Evolutionary conservation across 1,140 invertebrate genomes (phyloP).

Genomic region (Sitobion miscanthi): DNA sequence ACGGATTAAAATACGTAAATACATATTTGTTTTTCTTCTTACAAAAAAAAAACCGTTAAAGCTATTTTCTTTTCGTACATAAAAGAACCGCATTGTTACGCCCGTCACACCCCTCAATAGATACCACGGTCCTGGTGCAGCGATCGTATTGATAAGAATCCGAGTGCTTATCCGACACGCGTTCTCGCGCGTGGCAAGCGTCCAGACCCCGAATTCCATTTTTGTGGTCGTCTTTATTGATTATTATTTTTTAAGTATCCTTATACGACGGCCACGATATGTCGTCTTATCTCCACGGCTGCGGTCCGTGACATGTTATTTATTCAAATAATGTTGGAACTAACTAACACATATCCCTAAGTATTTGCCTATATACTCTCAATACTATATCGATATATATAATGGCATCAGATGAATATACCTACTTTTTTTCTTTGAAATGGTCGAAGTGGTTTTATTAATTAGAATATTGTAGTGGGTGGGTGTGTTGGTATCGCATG

Average conservation of each 20-base stretch:
- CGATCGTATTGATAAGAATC: neutral
- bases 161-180: neutral
- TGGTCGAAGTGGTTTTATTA: neutral
- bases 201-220: neutral
- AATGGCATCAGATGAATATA: neutral
- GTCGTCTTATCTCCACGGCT: neutral
- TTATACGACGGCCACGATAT: neutral
- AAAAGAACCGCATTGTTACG: slow-evolving; percentile 31
- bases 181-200: neutral
- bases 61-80: slow-evolving; percentile 25
- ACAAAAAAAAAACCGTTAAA: slow-evolving; percentile 48
- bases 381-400: neutral
- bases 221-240: neutral
- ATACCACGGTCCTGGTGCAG: neutral
- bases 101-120: neutral
- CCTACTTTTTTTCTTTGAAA: neutral
- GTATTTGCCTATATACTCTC: neutral
- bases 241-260: neutral
- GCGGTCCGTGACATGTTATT: neutral
- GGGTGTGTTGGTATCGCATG: neutral
- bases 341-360: neutral
- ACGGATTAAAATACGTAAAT: slow-evolving; percentile 1
- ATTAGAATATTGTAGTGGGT: slow-evolving; percentile 6
- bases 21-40: slow-evolving; percentile 43
- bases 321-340: neutral